phyloP scores from a whole-genome alignment of 2,797 vertebrate species.

The Gorsachius magnificus region DNA sequence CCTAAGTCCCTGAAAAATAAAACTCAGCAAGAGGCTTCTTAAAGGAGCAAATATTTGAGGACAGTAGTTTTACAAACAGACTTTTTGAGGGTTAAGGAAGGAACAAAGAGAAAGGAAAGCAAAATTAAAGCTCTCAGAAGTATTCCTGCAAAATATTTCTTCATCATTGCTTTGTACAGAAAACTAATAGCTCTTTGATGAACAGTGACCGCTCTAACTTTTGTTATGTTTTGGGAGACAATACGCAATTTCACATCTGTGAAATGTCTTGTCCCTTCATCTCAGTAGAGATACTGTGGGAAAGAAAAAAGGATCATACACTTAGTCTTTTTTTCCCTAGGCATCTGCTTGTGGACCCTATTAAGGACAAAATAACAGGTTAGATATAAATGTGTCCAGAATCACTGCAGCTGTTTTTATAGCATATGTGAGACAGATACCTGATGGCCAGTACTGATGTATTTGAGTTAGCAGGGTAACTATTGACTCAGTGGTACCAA shows the following conservation, averaged over 20 bases:
- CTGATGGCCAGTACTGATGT: background rate
- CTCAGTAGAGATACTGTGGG: background rate
- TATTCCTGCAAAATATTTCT: slow-evolving; percentile 11
- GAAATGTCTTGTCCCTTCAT: background rate
- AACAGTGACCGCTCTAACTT: background rate
- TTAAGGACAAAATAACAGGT: background rate
- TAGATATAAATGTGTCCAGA: background rate
- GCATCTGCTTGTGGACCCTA: background rate
- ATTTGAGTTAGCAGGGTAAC: background rate
- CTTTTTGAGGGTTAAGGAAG: background rate
- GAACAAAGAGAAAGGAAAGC: slow-evolving; percentile 2
- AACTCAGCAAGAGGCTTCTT: background rate
- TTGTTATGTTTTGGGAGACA: slow-evolving; percentile 13
- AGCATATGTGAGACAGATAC: background rate
- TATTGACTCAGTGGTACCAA: background rate
- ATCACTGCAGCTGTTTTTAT: background rate
- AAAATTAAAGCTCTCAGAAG: background rate
- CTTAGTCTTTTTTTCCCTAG: background rate
- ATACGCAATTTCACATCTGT: background rate
- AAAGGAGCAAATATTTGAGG: background rate
- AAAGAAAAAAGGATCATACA: background rate
- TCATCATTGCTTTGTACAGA: background rate
- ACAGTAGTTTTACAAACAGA: background rate
- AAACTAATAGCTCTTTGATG: background rate
- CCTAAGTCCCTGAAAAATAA: background rate